Evolutionary conservation across 2,888 invertebrate species (phyloP), one percentile per base, ranked within the genome.

Genomic region (Sturmia bella): DNA sequence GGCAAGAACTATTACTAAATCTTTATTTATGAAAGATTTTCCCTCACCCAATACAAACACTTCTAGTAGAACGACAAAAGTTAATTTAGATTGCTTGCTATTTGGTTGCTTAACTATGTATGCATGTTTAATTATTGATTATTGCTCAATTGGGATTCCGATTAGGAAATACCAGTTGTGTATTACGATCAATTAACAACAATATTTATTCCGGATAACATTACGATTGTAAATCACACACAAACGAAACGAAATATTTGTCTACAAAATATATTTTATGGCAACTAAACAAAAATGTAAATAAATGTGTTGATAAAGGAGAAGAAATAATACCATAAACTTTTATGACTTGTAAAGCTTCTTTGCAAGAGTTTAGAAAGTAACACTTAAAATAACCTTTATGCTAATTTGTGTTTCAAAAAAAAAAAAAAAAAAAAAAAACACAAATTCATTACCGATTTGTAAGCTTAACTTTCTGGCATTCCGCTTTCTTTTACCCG

Each of bases 81-180:
- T 61, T 69, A 61, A 45, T 56, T 24, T 43, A 43, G 12, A 15
- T 69, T 68, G 68, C 61, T 76, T 75, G 68, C 5, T 48, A 27
- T 52, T 76, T 52, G 59, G 48, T 21, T 24, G 39, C 52, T 75
- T 70, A 27, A 64, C 7, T 32, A 9, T 7, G 32, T 7, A 32
- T 3, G 32, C 32, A 32, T 66, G 37, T 74, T 78, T 74, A 82
- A 74, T 70, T 59, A 57, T 74, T 74, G 74, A 74, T 82, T 82
- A 82, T 82, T 78, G 70, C 69, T 74, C 82, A 82, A 82, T 74
- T 78, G 82, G 82, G 82, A 82, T 74, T 74, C 82, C 82, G 80
- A 74, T 74, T 68, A 74, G 81, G 81, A 82, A 74, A 82, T 78
- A 45, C 54, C 69, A 78, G 74, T 78, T 74, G 52, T 39, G 45